Base-by-base conservation (phyloP, 2,113 vertebrate genomes). In the Castor canadensis region DNA sequence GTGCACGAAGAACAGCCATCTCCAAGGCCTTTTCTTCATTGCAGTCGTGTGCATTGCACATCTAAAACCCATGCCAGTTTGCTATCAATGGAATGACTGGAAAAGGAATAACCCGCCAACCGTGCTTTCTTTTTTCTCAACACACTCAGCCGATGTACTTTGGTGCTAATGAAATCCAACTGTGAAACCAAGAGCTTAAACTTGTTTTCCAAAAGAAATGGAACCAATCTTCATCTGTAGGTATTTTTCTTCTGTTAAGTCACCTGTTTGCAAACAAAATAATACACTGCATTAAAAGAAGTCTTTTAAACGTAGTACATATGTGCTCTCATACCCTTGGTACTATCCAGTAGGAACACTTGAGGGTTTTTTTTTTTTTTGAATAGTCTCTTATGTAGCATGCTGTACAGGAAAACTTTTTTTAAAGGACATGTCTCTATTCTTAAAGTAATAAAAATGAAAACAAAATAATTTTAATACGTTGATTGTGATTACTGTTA, bases 211-310 rank as follows among this genome's bases (percentile, higher is more conserved):
- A 97, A 98, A 96, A 95, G 92, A 97, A 94, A 97, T 95, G 87
- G 92, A 98, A 95, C 72, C 86, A 24, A 96, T 98, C 97, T 98
- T 98, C 97, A 97, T 35, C 43, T 90, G 94, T 72, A 69, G 75
- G 76, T 49, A 43, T 91, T 94, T 93, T 87, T 89, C 91, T 95
- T 9, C 67, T 97, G 90, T 90, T 96, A 87, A 97, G 93, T 97
- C 83, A 98, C 98, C 98, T 98, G 98, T 98, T 97, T 38, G 66
- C 62, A 96, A 94, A 96, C 26, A 96, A 97, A 95, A 95, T 83
- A 87, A 95, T 30, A 94, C 79, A 77, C 9, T 84, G 58, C 72
- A 95, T 97, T 96, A 97, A 96, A 98, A 69, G 49, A 93, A 35
- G 30, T 52, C 66, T 87, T 62, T 45, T 72, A 90, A 40, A 77